Base-by-base conservation (phyloP, 2,888 invertebrate genomes). In the Idaea biselata region DNA sequence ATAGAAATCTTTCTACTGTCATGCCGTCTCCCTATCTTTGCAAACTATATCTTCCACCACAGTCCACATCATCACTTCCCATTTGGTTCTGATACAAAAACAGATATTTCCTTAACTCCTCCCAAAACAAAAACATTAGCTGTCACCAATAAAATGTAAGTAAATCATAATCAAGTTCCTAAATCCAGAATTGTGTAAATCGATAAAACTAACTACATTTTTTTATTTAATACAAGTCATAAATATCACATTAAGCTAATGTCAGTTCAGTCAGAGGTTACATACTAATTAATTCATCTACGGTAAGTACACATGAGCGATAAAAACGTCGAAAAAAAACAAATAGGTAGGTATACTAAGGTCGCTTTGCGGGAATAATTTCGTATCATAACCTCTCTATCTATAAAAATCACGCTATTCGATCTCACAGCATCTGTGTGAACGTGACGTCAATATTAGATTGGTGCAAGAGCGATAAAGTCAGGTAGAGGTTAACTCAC, bases 171-270 rank as follows among this genome's bases (percentile, higher is more conserved):
- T 68, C n/a, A 70, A 80, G 73, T 68, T 72, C 55, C 75, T 78
- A 80, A 71, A 73, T 73, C 69, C 73, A 76, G 77, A 81, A 80
- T 63, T 32, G 77, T 81, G 71, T 79, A 79, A 82, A 80, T 82
- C 65, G 79, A 81, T 84, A 83, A 75, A 78, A 75, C 84, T 84
- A 86, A 83, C 83, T 87, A 88, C 79, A 77, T 79, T 79, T 66
- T 25, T 25, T 25, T 25, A 25, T 25, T 78, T 83, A 84, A 81
- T 87, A 89, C 79, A 82, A 82, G 80, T 86, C 79, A 89, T 88
- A 89, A 89, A 89, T 91, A 92, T 92, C 91, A 92, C 91, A 91
- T 87, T 84, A 91, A 89, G 82, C 89, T 90, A 91, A 89, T 85
- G 85, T 91, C 88, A 90, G 84, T 90, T 85, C 89, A 90, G 90